Conservation (phyloP, 2,888 invertebrate species). For the Pseudanteris insignis region DNA sequence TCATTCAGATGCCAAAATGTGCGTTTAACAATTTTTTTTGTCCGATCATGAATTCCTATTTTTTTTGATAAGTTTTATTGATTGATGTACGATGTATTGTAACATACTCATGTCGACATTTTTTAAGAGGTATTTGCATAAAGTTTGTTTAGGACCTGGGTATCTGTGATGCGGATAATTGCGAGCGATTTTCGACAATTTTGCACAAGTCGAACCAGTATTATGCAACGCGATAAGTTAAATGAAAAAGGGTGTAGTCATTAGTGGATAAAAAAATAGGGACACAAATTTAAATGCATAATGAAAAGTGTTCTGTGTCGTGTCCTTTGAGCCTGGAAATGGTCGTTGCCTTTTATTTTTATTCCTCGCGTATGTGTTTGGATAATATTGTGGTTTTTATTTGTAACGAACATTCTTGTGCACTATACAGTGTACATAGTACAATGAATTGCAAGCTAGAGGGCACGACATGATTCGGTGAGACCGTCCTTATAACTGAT, state of each 20-base stretch:
- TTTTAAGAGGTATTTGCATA: conserved; percentile 15
- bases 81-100: conserved; percentile 1
- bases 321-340: not conserved
- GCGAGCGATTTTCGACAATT: conserved; percentile 16
- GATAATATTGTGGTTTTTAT: conserved; percentile 1
- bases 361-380: conserved; percentile 1
- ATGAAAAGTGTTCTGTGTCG: conserved; percentile 2
- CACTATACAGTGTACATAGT: no score
- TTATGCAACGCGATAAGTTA: conserved; percentile 22
- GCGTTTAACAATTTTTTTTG: conserved; percentile 24
- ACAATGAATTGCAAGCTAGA: conserved; percentile 21
- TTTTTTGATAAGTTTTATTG: conserved; percentile 11
- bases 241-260: no score
- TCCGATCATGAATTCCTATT: conserved; percentile 21
- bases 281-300: no score
- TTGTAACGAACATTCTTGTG: no score
- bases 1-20: conserved; percentile 36
- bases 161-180: conserved; percentile 36
- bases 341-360: conserved; percentile 11
- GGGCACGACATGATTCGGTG: conserved; percentile 36
- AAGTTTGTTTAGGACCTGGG: conserved; percentile 31
- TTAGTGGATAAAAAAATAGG: no score
- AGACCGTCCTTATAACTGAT: conserved; percentile 46
- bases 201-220: conserved; percentile 40
- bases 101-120: no score